Evolutionary conservation across 2,113 vertebrate genomes (phyloP).

Genomic region (Microtus richardsoni): DNA sequence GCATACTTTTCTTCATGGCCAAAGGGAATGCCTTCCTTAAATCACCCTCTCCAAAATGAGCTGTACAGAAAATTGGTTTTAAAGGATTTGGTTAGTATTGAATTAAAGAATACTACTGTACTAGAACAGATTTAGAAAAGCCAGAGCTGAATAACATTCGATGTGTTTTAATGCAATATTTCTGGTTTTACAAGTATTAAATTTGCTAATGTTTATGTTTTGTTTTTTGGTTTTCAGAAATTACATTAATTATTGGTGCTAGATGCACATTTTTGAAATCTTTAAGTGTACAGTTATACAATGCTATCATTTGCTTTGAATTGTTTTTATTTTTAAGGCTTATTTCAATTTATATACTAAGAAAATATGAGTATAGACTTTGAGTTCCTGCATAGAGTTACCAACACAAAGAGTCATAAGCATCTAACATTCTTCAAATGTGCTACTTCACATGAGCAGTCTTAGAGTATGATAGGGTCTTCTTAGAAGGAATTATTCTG

Average conservation of each 20-base stretch:
- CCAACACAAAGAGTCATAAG: neutral
- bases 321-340: conserved; percentile 23
- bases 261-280: neutral
- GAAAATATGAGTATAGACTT: neutral
- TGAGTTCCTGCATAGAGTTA: neutral
- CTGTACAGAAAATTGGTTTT: conserved; percentile 2
- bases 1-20: conserved; percentile 12
- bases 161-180: neutral
- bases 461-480: neutral
- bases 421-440: neutral
- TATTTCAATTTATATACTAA: neutral
- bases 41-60: neutral
- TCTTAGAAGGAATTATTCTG: neutral
- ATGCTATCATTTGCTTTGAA: neutral
- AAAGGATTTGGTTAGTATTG: neutral
- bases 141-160: neutral
- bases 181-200: conserved; percentile 9
- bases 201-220: neutral
- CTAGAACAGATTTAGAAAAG: conserved; percentile 8
- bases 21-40: neutral
- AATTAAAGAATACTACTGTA: conserved; percentile 17
- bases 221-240: neutral
- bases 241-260: neutral
- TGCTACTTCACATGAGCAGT: neutral
- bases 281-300: neutral